Conservation (phyloP, 2,113 vertebrate genomes). For the Sprattus sprattus region DNA sequence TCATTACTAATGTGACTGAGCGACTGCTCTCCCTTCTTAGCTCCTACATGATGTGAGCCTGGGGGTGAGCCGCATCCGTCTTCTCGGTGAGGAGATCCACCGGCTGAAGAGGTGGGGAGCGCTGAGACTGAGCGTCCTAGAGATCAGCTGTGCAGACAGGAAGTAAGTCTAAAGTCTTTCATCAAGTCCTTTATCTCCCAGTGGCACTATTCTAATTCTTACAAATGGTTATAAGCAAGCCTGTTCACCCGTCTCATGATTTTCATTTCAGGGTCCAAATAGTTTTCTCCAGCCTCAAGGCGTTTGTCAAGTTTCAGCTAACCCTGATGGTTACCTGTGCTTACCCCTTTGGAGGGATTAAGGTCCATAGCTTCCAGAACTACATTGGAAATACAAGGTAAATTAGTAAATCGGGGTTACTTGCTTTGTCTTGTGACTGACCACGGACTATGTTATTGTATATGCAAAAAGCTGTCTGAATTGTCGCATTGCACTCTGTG, state of each 20-base stretch:
- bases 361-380: constrained; percentile 62
- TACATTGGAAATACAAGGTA: constrained; percentile 62
- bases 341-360: constrained; percentile 47
- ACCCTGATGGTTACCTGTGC: constrained; percentile 52
- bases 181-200: neutral
- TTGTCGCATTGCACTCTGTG: neutral
- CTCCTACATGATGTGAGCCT: constrained; percentile 69
- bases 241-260: neutral
- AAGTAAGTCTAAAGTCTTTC: constrained; percentile 52
- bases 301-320: constrained; percentile 66
- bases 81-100: constrained; percentile 72
- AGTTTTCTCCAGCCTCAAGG: constrained; percentile 66
- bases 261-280: constrained; percentile 56
- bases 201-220: neutral
- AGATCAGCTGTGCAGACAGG: constrained; percentile 62
- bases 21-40: constrained; percentile 45
- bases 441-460: neutral
- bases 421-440: neutral
- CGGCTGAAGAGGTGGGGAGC: constrained; percentile 65
- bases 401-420: constrained; percentile 34
- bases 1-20: neutral
- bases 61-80: constrained; percentile 68
- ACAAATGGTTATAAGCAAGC: neutral
- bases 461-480: neutral
- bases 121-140: constrained; percentile 60